These are phyloP conservation scores for Anastrepha obliqua DNA, from an alignment of 1,140 invertebrate genomes.

Conservation along the genomic window DNA sequence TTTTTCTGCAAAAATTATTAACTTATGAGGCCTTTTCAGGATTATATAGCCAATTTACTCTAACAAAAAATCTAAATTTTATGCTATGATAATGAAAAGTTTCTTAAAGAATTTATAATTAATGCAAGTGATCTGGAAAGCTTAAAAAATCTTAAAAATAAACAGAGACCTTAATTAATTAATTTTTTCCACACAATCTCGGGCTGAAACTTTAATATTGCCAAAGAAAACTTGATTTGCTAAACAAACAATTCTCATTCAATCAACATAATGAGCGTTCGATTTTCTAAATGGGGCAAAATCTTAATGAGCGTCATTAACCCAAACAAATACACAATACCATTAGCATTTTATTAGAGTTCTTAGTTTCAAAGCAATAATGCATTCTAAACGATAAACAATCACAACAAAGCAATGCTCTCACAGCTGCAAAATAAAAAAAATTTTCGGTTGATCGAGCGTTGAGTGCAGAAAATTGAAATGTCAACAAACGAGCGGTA, in stretches of 20 bases:
- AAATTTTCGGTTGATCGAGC: neutral
- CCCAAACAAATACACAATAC: slow-evolving; percentile 12
- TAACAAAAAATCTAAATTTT: too few relatives aligned
- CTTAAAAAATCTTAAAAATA: too few relatives aligned
- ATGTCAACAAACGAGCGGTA: slow-evolving; percentile 23
- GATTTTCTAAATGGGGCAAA: neutral
- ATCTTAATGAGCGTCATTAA: slow-evolving; percentile 35
- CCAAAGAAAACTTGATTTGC: neutral
- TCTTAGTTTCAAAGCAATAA: slow-evolving; percentile 3
- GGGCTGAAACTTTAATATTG: too few relatives aligned
- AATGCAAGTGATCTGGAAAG: too few relatives aligned
- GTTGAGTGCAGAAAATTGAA: slow-evolving; percentile 30
- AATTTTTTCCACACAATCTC: too few relatives aligned
- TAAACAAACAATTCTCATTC: neutral
- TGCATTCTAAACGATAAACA: neutral
- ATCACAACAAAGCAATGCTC: slow-evolving; percentile 21
- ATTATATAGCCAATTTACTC: too few relatives aligned
- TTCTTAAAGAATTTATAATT: too few relatives aligned
- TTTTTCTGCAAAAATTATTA: too few relatives aligned
- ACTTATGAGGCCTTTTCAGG: too few relatives aligned
- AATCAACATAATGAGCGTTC: neutral
- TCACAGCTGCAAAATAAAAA: neutral
- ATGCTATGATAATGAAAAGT: too few relatives aligned
- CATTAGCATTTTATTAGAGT: slow-evolving; percentile 49
- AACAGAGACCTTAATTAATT: too few relatives aligned